These are phyloP conservation scores for Drosophila antonietae DNA, from an alignment of 2,888 invertebrate genomes.

Conservation along the genomic window DNA sequence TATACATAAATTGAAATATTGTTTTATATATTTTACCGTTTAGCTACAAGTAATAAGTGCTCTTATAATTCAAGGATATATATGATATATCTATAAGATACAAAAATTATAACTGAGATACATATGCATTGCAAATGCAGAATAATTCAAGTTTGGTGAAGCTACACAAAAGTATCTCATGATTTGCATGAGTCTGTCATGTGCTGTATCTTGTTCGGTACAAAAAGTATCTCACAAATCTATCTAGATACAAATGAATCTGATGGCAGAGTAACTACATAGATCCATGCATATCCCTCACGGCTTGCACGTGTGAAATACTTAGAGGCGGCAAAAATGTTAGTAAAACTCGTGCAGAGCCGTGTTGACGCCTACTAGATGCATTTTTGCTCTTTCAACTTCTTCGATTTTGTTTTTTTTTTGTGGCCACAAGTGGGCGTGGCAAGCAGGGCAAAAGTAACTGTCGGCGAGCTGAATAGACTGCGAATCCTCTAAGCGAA, in stretches of 20 bases:
- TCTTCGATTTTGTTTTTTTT: not conserved
- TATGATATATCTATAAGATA: no score
- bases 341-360: constrained; percentile 25
- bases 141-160: not conserved
- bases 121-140: not conserved
- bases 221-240: not conserved
- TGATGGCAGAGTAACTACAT: not conserved
- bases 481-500: constrained; percentile 9
- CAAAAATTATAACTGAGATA: not conserved
- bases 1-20: no score
- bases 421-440: constrained; percentile 62
- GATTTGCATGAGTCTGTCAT: not conserved
- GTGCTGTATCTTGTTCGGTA: not conserved
- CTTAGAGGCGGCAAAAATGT: constrained; percentile 8
- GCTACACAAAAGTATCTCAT: not conserved
- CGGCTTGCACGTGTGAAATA: constrained; percentile 3
- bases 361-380: constrained; percentile 50
- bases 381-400: not conserved
- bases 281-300: not conserved
- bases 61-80: no score
- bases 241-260: constrained; percentile 1
- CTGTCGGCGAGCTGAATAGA: constrained; percentile 15
- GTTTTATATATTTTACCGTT: no score
- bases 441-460: constrained; percentile 51
- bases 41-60: no score